Percentiles rank a stretch among this genome's conserved stretches.
Evolutionary conservation across 2,797 vertebrate species (phyloP).

Genomic region (Tenualosa ilisha): DNA sequence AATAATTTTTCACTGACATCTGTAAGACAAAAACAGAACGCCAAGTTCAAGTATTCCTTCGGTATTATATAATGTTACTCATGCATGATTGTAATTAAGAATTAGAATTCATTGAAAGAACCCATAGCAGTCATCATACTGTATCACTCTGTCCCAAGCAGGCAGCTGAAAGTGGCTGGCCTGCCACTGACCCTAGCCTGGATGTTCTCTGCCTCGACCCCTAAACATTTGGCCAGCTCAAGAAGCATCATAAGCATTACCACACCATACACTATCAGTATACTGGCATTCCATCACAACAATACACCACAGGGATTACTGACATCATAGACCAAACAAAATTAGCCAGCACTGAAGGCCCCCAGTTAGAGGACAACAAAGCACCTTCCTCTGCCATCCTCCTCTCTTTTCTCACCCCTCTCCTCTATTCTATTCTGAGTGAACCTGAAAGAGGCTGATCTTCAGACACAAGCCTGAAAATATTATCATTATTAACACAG

Average conservation of each 20-base stretch:
- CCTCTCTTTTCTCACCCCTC: background rate
- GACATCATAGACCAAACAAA: background rate
- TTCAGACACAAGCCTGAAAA: conserved; percentile 69
- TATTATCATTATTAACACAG: conserved; percentile 67
- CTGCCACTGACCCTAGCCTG: background rate
- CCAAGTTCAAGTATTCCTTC: no score
- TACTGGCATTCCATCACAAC: background rate
- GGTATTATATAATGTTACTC: background rate
- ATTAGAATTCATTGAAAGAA: background rate
- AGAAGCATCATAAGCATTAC: background rate
- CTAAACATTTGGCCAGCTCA: background rate
- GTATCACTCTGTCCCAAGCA: background rate
- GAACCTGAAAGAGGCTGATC: conserved; percentile 41
- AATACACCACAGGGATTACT: background rate
- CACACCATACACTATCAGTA: background rate
- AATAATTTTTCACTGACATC: no score
- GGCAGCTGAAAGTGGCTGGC: background rate
- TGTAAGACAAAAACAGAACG: no score
- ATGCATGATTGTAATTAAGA: background rate
- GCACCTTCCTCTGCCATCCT: background rate
- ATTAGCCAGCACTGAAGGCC: background rate
- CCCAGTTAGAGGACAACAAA: background rate
- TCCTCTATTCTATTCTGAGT: conserved; percentile 4
- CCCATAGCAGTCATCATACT: background rate
- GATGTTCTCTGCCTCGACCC: background rate